phyloP scores from a whole-genome alignment of 1,140 invertebrate genomes.

The Maniola jurtina region DNA sequence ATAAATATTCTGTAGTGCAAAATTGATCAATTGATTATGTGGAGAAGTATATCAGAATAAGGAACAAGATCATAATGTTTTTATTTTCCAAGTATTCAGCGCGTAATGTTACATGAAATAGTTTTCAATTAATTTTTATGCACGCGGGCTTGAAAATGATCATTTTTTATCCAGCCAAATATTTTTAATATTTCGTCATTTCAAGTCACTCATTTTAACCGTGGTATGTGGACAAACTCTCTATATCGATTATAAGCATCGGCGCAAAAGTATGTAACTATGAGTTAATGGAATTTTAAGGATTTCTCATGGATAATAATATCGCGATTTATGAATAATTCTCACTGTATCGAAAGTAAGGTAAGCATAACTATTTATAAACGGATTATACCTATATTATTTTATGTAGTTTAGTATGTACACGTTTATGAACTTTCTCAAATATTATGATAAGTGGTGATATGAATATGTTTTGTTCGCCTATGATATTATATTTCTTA shows the following conservation, averaged over 20 bases:
- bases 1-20: background rate
- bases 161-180: background rate
- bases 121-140: background rate
- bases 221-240: slow-evolving; percentile 25
- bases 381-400: slow-evolving; percentile 43
- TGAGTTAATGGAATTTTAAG: background rate
- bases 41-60: too few species aligned
- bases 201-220: background rate
- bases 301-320: background rate
- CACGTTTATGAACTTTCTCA: slow-evolving; percentile 50
- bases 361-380: slow-evolving; percentile 26
- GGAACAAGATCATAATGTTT: too few species aligned
- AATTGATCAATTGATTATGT: too few species aligned
- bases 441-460: slow-evolving; percentile 55
- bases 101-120: background rate
- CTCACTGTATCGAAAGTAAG: slow-evolving; percentile 16
- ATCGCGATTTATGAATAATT: slow-evolving; percentile 16
- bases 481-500: slow-evolving; percentile 50
- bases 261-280: background rate
- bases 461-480: slow-evolving; percentile 59
- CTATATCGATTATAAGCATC: background rate
- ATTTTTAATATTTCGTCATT: background rate
- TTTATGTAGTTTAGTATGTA: slow-evolving; percentile 48
- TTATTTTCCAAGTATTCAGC: too few species aligned
- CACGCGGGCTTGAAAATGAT: background rate